A percentile compares a stretch with the other conserved stretches of the same genome.
Conservation (phyloP, 2,113 vertebrate genomes). For the Upupa epops region DNA sequence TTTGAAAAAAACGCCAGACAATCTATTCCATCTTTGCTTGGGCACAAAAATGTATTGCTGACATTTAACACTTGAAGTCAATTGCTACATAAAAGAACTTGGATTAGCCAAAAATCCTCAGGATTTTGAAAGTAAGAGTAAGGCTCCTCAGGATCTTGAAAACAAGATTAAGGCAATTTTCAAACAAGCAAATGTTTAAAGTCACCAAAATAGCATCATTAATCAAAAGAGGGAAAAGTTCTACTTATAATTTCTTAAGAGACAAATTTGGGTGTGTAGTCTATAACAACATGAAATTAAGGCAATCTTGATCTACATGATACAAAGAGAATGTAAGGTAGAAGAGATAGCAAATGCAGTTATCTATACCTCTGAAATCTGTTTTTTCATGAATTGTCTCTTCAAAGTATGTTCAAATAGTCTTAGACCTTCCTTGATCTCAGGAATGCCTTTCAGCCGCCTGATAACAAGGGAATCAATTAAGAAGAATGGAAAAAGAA, state of each 20-base stretch:
- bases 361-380: not conserved
- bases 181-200: not conserved
- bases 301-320: not conserved
- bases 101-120: not conserved
- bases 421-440: conserved; percentile 45
- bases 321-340: not conserved
- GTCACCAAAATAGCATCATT: accelerated
- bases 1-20: accelerated
- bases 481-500: not conserved
- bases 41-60: not conserved
- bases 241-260: not conserved
- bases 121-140: not conserved
- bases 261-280: not conserved
- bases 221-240: not conserved
- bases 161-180: not conserved
- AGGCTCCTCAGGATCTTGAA: not conserved
- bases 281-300: not conserved
- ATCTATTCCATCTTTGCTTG: not conserved
- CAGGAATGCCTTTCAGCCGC: conserved; percentile 26
- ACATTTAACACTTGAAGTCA: not conserved
- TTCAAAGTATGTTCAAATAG: conserved; percentile 17
- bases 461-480: conserved; percentile 39
- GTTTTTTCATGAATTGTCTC: not conserved
- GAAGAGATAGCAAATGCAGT: not conserved
- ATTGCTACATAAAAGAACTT: not conserved